phyloP scores from a whole-genome alignment of 2,797 vertebrate genomes.

The Lutjanus campechanus region DNA sequence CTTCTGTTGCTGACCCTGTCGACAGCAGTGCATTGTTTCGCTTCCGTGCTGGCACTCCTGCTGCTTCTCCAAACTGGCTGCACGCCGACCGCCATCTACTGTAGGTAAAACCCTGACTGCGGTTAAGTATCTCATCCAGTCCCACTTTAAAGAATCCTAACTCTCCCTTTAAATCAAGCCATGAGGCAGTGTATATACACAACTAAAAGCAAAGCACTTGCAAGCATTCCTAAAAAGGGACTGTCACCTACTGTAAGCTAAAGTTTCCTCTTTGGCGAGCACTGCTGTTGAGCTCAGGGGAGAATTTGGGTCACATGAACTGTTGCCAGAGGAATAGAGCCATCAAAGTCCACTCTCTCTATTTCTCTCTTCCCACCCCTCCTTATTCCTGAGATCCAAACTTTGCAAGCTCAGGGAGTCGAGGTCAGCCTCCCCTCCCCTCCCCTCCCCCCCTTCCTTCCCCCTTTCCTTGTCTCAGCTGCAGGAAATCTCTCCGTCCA shows the following conservation, averaged over 20 bases:
- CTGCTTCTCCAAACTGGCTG: too few species aligned
- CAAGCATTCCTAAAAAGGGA: slow-evolving; percentile 11
- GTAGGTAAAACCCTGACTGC: too few species aligned
- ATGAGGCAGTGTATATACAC: background rate
- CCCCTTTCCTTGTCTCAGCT: slow-evolving; percentile 42
- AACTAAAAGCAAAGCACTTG: slow-evolving; percentile 23
- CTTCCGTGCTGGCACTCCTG: too few species aligned
- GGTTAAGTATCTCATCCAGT: too few species aligned
- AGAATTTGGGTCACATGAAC: slow-evolving; percentile 72
- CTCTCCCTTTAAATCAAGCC: background rate
- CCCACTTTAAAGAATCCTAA: too few species aligned
- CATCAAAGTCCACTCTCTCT: slow-evolving; percentile 35
- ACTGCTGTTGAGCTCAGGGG: slow-evolving; percentile 25
- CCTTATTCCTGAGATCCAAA: slow-evolving; percentile 61
- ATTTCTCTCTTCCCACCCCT: slow-evolving; percentile 39
- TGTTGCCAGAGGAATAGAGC: slow-evolving; percentile 58
- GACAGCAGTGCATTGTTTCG: too few species aligned
- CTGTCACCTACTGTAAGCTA: slow-evolving; percentile 37
- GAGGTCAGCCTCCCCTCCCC: slow-evolving; percentile 46
- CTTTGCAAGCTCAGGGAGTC: slow-evolving; percentile 56
- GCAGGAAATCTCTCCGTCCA: slow-evolving; percentile 60
- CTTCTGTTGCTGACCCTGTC: too few species aligned
- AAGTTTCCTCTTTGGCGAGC: slow-evolving; percentile 54
- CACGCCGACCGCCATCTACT: too few species aligned
- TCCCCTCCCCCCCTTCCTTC: background rate